Evolutionary conservation across 2,113 vertebrate genomes (phyloP).

Genomic region (Pomatorhinus ruficollis): DNA sequence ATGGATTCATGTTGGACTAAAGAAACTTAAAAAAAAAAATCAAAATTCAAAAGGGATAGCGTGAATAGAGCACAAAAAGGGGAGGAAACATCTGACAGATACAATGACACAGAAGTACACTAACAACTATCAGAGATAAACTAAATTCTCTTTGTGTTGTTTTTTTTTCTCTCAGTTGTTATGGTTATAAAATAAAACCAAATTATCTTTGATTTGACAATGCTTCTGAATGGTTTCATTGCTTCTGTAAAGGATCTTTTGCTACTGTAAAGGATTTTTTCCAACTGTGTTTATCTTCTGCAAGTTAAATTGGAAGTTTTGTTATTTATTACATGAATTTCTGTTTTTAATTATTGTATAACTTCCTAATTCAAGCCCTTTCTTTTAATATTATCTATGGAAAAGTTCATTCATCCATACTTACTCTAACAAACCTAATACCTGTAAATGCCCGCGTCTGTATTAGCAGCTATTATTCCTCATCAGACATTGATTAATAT

Average conservation of each 20-base stretch:
- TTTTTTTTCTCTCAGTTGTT: background rate
- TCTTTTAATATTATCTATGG: constrained; percentile 25
- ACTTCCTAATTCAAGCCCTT: background rate
- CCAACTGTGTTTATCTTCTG: background rate
- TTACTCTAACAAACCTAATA: constrained; percentile 12
- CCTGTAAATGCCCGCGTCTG: constrained; percentile 33
- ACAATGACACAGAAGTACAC: background rate
- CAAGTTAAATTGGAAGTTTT: background rate
- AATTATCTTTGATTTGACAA: background rate
- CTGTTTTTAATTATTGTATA: background rate
- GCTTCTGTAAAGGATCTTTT: background rate
- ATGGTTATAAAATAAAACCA: background rate
- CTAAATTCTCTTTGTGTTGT: background rate
- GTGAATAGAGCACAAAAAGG: constrained; percentile 60
- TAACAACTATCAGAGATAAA: constrained; percentile 16
- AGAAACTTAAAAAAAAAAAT: background rate
- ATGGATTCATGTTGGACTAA: constrained; percentile 10
- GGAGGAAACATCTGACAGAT: constrained; percentile 10
- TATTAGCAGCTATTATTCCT: constrained; percentile 56
- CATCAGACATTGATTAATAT: constrained; percentile 52
- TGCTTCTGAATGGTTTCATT: constrained; percentile 16
- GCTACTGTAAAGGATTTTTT: background rate
- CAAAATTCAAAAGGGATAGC: background rate
- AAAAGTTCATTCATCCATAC: constrained; percentile 4
- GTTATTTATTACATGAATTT: background rate